phyloP scores from a whole-genome alignment of 2,888 invertebrate species.

The Cyrtodaria siliqua region DNA sequence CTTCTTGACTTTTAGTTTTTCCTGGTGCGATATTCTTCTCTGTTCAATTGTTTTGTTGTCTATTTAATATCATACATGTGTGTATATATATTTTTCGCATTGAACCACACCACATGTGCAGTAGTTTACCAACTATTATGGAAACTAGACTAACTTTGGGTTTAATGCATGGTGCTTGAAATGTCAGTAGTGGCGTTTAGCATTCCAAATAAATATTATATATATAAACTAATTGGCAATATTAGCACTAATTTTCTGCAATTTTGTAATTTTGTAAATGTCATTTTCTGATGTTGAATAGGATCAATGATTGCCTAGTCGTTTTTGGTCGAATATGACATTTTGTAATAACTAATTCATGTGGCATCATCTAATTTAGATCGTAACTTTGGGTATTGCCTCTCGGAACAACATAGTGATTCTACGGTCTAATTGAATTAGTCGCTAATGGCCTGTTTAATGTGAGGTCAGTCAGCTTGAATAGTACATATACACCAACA shows the following conservation, averaged over 20 bases:
- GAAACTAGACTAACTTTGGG: too few relatives aligned
- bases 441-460: constrained; percentile 34
- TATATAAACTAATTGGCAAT: neutral
- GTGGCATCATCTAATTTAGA: constrained; percentile 1
- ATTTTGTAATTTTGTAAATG: constrained; percentile 22
- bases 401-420: constrained; percentile 16
- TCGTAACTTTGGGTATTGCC: constrained; percentile 26
- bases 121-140: too few relatives aligned
- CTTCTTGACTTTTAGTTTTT: too few relatives aligned
- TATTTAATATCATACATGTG: too few relatives aligned
- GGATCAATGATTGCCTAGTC: constrained; percentile 3
- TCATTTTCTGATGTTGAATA: constrained; percentile 11
- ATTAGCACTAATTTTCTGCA: constrained; percentile 28
- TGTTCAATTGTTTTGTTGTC: too few relatives aligned
- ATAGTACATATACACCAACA: too few relatives aligned
- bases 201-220: too few relatives aligned
- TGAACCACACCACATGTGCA: too few relatives aligned
- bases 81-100: too few relatives aligned
- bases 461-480: constrained; percentile 9
- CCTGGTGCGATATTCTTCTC: too few relatives aligned
- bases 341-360: constrained; percentile 24
- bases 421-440: constrained; percentile 47
- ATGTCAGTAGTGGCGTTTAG: constrained; percentile 9
- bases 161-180: too few relatives aligned
- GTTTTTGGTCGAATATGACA: constrained; percentile 21